Evolutionary conservation across 2,888 invertebrate genomes (phyloP).

Genomic region (Dorcus parallelipipedus): DNA sequence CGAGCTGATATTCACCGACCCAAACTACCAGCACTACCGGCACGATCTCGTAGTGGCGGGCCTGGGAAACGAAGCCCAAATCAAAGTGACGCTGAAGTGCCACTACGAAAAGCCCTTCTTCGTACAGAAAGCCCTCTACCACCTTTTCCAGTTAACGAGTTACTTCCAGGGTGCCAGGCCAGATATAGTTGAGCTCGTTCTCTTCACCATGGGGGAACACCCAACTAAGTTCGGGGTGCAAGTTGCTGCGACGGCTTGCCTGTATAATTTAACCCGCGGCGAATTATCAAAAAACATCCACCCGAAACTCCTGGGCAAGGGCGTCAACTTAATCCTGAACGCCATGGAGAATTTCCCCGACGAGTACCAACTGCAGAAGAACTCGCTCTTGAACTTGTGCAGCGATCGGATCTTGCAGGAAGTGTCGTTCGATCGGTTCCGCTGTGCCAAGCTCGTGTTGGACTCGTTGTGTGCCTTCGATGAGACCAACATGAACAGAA

Average conservation of each 20-base stretch:
- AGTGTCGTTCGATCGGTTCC: constrained; percentile 45
- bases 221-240: constrained; percentile 61
- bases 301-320: constrained; percentile 58
- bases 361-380: constrained; percentile 69
- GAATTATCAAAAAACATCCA: constrained; percentile 63
- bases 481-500: constrained; percentile 67
- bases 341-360: constrained; percentile 68
- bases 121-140: constrained; percentile 65
- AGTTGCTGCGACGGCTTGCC: constrained; percentile 72
- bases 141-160: constrained; percentile 55
- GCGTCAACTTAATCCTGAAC: constrained; percentile 61
- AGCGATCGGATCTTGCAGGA: constrained; percentile 74
- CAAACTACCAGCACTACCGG: constrained; percentile 25
- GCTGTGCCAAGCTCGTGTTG: constrained; percentile 68
- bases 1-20: constrained; percentile 36
- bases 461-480: constrained; percentile 68
- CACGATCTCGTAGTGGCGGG: constrained; percentile 33
- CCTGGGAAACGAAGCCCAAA: constrained; percentile 42
- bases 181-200: constrained; percentile 61
- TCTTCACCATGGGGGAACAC: constrained; percentile 51
- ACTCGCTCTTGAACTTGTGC: constrained; percentile 68
- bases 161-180: constrained; percentile 53
- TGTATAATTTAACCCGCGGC: constrained; percentile 68
- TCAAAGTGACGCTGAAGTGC: constrained; percentile 54
- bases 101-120: constrained; percentile 58